phyloP scores from a whole-genome alignment of 2,888 invertebrate species.

The Drosophila tripunctata region DNA sequence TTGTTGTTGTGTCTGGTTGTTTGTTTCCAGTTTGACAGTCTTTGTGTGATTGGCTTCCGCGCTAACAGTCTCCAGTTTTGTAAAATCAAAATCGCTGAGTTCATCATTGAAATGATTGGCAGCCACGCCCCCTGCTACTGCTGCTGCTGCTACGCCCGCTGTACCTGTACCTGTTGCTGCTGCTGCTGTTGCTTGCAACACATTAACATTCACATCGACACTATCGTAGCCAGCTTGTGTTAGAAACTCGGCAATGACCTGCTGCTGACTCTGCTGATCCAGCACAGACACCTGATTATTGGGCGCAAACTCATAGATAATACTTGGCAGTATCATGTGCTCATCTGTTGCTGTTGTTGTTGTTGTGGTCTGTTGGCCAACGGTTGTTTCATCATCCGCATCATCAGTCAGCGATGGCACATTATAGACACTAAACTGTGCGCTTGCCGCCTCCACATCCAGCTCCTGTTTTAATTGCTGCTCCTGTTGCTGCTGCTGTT shows the following conservation, averaged over 20 bases:
- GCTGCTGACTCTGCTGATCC: constrained; percentile 80
- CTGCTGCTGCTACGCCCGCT: neutral
- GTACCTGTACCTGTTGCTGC: neutral
- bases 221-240: constrained; percentile 78
- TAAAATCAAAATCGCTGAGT: constrained; percentile 70
- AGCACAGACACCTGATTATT: constrained; percentile 74
- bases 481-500: constrained; percentile 60
- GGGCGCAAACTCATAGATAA: constrained; percentile 79
- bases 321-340: constrained; percentile 72
- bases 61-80: constrained; percentile 75
- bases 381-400: constrained; percentile 23
- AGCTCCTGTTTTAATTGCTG: constrained; percentile 55
- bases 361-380: constrained; percentile 6
- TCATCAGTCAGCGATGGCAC: constrained; percentile 80
- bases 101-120: constrained; percentile 55
- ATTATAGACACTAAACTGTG: constrained; percentile 76
- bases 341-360: constrained; percentile 40
- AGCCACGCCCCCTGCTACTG: constrained; percentile 9
- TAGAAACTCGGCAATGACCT: constrained; percentile 78
- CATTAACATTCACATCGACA: constrained; percentile 60
- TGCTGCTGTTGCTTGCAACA: constrained; percentile 36
- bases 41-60: constrained; percentile 61
- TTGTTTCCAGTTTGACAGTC: constrained; percentile 75
- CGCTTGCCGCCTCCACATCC: constrained; percentile 36
- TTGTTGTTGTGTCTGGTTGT: constrained; percentile 39